A percentile compares a stretch with the other conserved stretches of the same genome.
These are phyloP conservation scores for Pseudopipra pipra DNA, from an alignment of 2,113 vertebrate genomes.

Conservation along the genomic window DNA sequence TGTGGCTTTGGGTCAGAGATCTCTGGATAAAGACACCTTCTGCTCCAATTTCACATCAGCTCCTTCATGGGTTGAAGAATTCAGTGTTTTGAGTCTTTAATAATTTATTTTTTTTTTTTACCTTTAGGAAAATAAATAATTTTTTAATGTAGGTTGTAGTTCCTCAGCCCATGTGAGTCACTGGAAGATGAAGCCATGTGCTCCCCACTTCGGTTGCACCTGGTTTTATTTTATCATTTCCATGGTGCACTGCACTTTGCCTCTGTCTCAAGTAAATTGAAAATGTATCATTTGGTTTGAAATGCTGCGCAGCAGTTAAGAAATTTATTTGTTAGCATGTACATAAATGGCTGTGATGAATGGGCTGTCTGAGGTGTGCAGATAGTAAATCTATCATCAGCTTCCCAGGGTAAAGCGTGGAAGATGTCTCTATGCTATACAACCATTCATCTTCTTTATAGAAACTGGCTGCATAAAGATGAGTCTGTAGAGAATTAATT, in stretches of 20 bases:
- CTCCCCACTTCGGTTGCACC: rapidly evolving
- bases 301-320: not conserved
- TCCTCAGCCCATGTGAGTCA: rapidly evolving
- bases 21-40: not conserved
- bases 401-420: not conserved
- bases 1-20: not conserved
- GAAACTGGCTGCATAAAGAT: not conserved
- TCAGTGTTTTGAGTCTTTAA: not conserved
- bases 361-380: not conserved
- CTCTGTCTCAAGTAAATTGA: not conserved
- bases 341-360: slow-evolving; percentile 22
- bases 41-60: rapidly evolving
- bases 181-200: not conserved
- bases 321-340: not conserved
- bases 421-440: not conserved
- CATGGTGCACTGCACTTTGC: not conserved
- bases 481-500: not conserved
- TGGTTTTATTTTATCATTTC: not conserved
- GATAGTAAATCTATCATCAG: not conserved
- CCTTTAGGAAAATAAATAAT: not conserved
- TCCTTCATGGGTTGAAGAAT: not conserved
- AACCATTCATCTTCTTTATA: not conserved
- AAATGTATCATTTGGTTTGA: slow-evolving; percentile 20
- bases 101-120: not conserved
- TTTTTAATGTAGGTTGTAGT: not conserved